Evolutionary conservation across 2,888 invertebrate genomes (phyloP).

Genomic region (Cataglyphis livida): DNA sequence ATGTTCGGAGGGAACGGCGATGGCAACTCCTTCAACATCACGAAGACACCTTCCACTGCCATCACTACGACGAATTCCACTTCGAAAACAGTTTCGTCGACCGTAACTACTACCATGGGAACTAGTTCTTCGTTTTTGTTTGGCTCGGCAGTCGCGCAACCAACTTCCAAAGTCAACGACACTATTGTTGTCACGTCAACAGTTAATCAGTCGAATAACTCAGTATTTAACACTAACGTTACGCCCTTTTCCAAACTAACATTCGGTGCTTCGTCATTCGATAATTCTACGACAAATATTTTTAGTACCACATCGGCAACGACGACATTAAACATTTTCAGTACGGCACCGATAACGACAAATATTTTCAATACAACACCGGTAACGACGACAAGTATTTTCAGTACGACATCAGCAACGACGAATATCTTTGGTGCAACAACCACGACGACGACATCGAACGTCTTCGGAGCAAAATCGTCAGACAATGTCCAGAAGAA

Average conservation of each 20-base stretch:
- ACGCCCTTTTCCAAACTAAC: conserved; percentile 54
- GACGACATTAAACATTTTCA: conserved; percentile 51
- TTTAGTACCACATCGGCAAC: conserved; percentile 32
- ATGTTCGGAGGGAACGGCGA: neutral
- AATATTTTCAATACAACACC: conserved; percentile 51
- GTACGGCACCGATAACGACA: neutral
- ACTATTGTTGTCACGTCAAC: conserved; percentile 42
- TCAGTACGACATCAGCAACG: conserved; percentile 65
- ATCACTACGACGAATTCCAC: conserved; percentile 21
- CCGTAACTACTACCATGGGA: conserved; percentile 3
- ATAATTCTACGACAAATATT: conserved; percentile 42
- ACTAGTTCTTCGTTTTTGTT: conserved; percentile 35
- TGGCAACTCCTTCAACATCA: neutral
- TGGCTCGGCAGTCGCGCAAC: conserved; percentile 12
- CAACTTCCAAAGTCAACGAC: conserved; percentile 18
- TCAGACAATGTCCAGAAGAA: conserved; percentile 49
- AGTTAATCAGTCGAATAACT: conserved; percentile 25
- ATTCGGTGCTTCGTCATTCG: conserved; percentile 40
- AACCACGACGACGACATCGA: conserved; percentile 44
- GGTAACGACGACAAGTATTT: conserved; percentile 63
- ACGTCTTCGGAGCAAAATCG: conserved; percentile 53
- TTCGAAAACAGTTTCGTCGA: neutral
- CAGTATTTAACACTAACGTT: conserved; percentile 48
- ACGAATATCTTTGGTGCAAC: conserved; percentile 53
- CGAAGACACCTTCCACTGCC: conserved; percentile 49